Evolutionary conservation across 53 echinoderm and acorn worm species (phyloP).

Genomic region (Paracentrotus lividus): DNA sequence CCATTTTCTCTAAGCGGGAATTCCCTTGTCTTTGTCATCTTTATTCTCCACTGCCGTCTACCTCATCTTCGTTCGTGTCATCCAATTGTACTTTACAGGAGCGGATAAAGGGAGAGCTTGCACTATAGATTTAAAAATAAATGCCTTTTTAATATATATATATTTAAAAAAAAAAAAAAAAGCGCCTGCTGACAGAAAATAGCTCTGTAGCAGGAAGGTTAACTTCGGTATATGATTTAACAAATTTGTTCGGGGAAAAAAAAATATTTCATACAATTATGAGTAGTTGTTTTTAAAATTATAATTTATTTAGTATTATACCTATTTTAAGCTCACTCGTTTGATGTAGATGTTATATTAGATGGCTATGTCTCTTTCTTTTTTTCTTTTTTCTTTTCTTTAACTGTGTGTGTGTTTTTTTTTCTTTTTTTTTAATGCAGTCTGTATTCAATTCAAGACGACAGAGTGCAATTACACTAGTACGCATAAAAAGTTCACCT

Average conservation of each 20-base stretch:
- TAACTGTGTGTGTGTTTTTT: too few species aligned
- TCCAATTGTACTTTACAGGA: not conserved
- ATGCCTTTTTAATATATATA: too few species aligned
- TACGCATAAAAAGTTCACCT: not conserved
- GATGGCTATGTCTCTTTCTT: not conserved
- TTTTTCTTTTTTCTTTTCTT: too few species aligned
- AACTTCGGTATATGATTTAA: too few species aligned
- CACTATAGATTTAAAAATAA: not conserved
- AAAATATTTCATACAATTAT: too few species aligned
- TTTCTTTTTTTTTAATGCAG: too few species aligned
- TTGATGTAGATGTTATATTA: not conserved
- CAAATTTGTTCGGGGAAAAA: too few species aligned
- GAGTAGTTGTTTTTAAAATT: too few species aligned
- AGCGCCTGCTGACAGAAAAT: too few species aligned
- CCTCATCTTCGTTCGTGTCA: not conserved
- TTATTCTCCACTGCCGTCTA: not conserved
- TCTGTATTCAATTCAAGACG: not conserved
- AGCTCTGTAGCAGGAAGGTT: too few species aligned
- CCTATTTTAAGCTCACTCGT: not conserved
- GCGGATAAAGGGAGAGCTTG: not conserved
- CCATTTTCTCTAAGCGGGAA: not conserved
- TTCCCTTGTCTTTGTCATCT: not conserved
- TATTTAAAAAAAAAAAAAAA: too few species aligned
- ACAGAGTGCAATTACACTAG: not conserved
- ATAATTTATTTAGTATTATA: too few species aligned